phyloP scores from a whole-genome alignment of 2,113 vertebrate genomes.

The Dinomys branickii region DNA sequence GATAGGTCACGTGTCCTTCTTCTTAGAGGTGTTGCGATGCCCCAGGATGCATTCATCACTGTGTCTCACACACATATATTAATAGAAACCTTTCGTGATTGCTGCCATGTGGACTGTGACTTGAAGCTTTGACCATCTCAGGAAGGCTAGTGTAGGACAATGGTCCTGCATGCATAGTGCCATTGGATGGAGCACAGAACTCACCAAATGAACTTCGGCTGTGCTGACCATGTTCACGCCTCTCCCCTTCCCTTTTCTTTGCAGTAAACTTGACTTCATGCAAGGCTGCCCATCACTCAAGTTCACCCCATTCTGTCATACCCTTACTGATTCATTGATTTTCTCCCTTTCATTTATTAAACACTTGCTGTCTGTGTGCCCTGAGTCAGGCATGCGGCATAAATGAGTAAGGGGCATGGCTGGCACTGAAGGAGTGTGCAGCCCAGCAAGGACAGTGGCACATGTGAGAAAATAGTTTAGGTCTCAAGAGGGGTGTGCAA shows the following conservation, averaged over 20 bases:
- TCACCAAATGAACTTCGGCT: background rate
- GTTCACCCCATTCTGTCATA: background rate
- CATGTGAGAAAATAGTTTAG: background rate
- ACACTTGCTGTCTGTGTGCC: background rate
- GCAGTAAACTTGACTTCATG: background rate
- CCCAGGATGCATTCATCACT: background rate
- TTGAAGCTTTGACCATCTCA: too few relatives aligned
- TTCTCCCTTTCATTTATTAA: background rate
- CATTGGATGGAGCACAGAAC: background rate
- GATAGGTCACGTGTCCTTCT: background rate
- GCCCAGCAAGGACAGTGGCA: background rate
- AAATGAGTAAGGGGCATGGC: background rate
- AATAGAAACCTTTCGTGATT: background rate
- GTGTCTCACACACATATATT: background rate
- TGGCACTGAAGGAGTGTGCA: background rate
- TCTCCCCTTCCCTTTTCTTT: background rate
- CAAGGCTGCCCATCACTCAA: background rate
- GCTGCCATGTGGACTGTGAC: background rate
- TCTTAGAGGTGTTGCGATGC: background rate
- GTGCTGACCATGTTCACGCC: background rate
- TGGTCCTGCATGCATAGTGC: background rate
- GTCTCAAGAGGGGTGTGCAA: background rate
- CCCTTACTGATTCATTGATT: background rate
- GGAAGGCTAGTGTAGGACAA: background rate
- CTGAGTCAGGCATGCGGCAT: background rate